Conservation (phyloP, 2,113 vertebrate species). For the Neopipo cinnamomea region DNA sequence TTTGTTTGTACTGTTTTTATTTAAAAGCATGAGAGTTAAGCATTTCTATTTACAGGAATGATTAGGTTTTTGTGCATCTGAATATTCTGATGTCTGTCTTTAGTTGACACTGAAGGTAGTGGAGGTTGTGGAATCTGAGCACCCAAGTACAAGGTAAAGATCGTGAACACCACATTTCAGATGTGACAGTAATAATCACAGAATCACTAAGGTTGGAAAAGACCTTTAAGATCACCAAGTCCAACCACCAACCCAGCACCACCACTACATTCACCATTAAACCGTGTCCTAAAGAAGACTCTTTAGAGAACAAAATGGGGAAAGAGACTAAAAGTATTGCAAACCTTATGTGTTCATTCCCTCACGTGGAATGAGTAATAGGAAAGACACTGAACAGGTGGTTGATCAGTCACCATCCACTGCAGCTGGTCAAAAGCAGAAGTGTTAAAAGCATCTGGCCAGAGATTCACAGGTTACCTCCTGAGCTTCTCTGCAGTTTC, state of each 20-base stretch:
- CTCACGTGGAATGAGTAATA: background rate
- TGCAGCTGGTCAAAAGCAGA: background rate
- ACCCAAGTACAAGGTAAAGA: background rate
- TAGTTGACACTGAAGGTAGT: background rate
- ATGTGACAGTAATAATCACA: background rate
- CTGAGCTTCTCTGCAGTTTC: background rate
- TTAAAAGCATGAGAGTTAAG: background rate
- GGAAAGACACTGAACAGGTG: background rate
- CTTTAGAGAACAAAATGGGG: background rate
- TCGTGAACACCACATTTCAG: background rate
- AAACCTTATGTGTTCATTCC: background rate
- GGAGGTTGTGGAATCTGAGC: background rate
- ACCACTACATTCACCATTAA: background rate
- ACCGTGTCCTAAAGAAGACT: background rate
- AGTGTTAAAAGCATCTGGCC: background rate
- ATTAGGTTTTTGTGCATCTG: background rate
- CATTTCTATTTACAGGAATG: background rate
- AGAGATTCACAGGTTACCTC: background rate
- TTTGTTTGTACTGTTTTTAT: background rate
- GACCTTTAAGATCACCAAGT: background rate
- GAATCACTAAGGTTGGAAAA: background rate
- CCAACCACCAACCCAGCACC: background rate
- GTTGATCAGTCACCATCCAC: background rate
- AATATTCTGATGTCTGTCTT: background rate
- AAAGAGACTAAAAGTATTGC: background rate